Conservation (phyloP, 64 coral and sea anemone genomes). For the Dendrophyllia cribrosa region DNA sequence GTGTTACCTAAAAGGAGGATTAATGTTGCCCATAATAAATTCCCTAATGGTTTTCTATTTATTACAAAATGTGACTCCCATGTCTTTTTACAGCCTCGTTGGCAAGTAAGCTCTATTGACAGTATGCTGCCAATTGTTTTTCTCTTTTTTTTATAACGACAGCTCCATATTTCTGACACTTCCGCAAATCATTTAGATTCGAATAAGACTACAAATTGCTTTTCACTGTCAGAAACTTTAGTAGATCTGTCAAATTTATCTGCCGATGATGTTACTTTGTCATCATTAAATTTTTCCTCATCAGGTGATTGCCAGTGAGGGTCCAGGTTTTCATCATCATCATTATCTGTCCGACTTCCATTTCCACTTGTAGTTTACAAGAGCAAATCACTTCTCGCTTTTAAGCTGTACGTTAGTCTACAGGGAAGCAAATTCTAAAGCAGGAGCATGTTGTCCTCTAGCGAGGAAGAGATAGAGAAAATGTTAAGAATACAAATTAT, state of each 20-base stretch:
- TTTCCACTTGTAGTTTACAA: too few species aligned
- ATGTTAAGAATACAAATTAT: too few species aligned
- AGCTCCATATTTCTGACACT: constrained; percentile 18
- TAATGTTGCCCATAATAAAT: constrained; percentile 3
- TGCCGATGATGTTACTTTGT: background rate
- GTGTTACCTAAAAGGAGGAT: constrained; percentile 25
- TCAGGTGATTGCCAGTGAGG: too few species aligned
- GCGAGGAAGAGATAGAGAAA: too few species aligned
- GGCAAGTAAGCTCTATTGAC: too few species aligned
- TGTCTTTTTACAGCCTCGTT: constrained; percentile 1
- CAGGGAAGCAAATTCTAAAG: too few species aligned
- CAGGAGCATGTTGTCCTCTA: too few species aligned
- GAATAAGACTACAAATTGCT: constrained; percentile 34
- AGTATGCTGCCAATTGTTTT: constrained; percentile 1
- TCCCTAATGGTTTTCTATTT: constrained; percentile 33
- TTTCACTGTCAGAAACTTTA: constrained; percentile 6
- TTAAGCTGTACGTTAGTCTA: too few species aligned
- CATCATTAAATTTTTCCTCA: too few species aligned
- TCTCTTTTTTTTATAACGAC: background rate
- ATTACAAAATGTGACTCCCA: constrained; percentile 55
- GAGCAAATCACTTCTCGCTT: too few species aligned
- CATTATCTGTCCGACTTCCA: too few species aligned
- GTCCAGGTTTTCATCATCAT: too few species aligned
- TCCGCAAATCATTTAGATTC: constrained; percentile 9
- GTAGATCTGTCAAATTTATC: background rate